These are phyloP conservation scores for Astropecten irregularis DNA, from an alignment of 53 echinoderm and acorn worm genomes.

Conservation along the genomic window DNA sequence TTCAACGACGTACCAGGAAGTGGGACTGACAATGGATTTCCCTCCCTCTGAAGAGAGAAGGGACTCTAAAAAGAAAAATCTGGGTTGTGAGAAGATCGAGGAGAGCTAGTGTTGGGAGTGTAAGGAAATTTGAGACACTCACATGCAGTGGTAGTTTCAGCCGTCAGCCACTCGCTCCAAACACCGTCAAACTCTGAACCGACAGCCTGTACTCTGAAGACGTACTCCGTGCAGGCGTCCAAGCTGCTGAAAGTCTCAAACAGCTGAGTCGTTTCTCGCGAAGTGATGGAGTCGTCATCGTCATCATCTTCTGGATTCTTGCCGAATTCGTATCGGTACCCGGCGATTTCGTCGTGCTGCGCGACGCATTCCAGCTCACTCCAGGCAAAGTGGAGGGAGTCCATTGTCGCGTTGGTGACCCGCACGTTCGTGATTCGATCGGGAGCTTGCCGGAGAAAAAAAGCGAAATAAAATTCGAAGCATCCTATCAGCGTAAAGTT, in stretches of 20 bases:
- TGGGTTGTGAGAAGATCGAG: too few species aligned
- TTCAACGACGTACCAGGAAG: too few species aligned
- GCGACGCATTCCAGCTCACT: constrained; percentile 6
- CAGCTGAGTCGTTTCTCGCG: neutral
- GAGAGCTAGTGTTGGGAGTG: too few species aligned
- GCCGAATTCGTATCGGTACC: neutral
- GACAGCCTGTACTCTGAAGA: constrained; percentile 44
- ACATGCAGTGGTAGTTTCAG: constrained; percentile 35
- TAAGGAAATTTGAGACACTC: too few species aligned
- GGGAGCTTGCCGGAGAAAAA: neutral
- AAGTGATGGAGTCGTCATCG: neutral
- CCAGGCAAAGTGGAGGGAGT: constrained; percentile 22
- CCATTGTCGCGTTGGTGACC: neutral
- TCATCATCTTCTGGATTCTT: neutral
- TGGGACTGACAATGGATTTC: too few species aligned
- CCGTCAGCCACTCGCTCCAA: constrained; percentile 6
- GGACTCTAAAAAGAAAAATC: too few species aligned
- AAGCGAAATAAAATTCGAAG: too few species aligned
- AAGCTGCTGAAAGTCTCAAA: neutral
- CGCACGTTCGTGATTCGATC: constrained; percentile 8
- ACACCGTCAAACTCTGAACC: neutral
- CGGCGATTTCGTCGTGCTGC: constrained; percentile 13
- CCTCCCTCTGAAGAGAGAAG: too few species aligned
- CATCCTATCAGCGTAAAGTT: neutral
- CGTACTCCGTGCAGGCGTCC: constrained; percentile 29